Evolutionary conservation across 2,797 vertebrate genomes (phyloP).

Genomic region (Moxostoma hubbsi): DNA sequence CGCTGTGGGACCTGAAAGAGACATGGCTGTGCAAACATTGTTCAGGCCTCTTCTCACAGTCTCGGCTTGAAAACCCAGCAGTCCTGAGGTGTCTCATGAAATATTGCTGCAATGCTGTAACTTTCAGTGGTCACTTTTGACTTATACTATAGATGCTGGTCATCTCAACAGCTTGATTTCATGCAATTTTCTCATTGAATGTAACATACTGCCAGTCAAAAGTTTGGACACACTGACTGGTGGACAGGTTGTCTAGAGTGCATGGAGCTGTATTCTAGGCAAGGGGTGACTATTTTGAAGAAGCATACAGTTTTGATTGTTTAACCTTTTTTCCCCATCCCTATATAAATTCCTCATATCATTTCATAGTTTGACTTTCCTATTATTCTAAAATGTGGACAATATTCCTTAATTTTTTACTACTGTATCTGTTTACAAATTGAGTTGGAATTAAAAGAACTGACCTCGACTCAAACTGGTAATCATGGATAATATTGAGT

Average conservation of each 20-base stretch:
- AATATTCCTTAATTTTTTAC: too few species aligned
- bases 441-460: background rate
- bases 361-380: too few species aligned
- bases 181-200: background rate
- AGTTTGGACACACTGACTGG: too few species aligned
- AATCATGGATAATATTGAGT: background rate
- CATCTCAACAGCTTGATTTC: slow-evolving; percentile 4
- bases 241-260: too few species aligned
- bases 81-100: slow-evolving; percentile 1
- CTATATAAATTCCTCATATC: too few species aligned
- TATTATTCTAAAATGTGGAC: too few species aligned
- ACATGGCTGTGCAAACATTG: slow-evolving; percentile 58
- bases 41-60: slow-evolving; percentile 19
- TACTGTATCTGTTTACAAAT: background rate
- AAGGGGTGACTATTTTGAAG: too few species aligned
- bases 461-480: slow-evolving; percentile 14
- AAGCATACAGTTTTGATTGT: too few species aligned
- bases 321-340: too few species aligned
- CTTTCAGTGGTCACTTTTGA: background rate
- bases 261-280: too few species aligned
- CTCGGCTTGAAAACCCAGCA: slow-evolving; percentile 6
- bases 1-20: slow-evolving; percentile 48
- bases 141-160: background rate
- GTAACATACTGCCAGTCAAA: too few species aligned
- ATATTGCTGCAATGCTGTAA: background rate